These are phyloP conservation scores for Andricus quercusramuli DNA, from an alignment of 2,888 invertebrate genomes.

Conservation along the genomic window DNA sequence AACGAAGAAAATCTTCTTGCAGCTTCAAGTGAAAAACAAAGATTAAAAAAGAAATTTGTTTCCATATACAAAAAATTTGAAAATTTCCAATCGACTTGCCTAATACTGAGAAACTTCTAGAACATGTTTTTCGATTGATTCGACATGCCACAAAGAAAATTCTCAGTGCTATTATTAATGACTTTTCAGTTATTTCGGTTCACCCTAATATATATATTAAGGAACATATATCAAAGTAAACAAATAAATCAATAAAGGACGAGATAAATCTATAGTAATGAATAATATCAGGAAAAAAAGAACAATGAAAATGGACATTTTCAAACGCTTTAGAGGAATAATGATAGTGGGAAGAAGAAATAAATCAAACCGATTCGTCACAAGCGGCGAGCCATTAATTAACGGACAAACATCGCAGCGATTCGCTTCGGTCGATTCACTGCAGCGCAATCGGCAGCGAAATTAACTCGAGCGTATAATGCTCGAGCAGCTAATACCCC, in stretches of 20 bases:
- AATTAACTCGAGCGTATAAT: conserved; percentile 39
- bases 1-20: too few relatives aligned
- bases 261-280: background rate
- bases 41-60: too few relatives aligned
- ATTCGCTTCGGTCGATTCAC: conserved; percentile 11
- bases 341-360: conserved; percentile 3
- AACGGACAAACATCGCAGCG: conserved; percentile 11
- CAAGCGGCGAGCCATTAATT: conserved; percentile 5
- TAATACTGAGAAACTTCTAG: too few relatives aligned
- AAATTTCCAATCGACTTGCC: background rate
- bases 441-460: conserved; percentile 7
- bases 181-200: too few relatives aligned
- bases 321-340: background rate
- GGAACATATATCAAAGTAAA: too few relatives aligned
- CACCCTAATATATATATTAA: too few relatives aligned
- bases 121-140: too few relatives aligned
- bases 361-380: conserved; percentile 23
- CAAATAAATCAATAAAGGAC: background rate
- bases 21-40: too few relatives aligned
- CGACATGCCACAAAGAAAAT: too few relatives aligned
- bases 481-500: conserved; percentile 2
- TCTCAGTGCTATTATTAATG: too few relatives aligned
- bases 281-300: background rate
- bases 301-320: background rate
- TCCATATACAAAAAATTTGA: too few relatives aligned